Base-by-base conservation (phyloP, 2,113 vertebrate species). In the Oenanthe melanoleuca region DNA sequence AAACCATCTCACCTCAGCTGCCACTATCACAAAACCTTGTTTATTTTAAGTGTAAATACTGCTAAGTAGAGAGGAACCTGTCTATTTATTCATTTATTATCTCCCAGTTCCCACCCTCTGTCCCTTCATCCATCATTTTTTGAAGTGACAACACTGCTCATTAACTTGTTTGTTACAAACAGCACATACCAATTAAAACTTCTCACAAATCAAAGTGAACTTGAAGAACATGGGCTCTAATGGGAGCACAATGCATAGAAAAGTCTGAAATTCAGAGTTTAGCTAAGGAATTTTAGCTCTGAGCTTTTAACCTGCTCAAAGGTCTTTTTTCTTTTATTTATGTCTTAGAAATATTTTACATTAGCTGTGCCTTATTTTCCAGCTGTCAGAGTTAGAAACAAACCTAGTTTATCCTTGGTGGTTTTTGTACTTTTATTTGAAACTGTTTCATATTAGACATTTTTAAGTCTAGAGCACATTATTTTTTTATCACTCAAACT, bases 401-500 rank as follows among this genome's bases (percentile, higher is more conserved):
- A 94, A 96, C 89, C 67, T 88, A 93, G 50, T 88, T 92, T 73
- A 96, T 57, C 67, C 73, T 64, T 86, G 77, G 82, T 84, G 59
- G 9, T 31, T 96, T 97, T 52, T n/a, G 42, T 91, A 82, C 38
- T 96, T 97, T 88, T 89, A 92, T 95, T 95, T 96, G 70, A 96
- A 97, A 96, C 80, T 92, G 80, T 69, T 97, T 94, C 80, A 75
- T 95, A 92, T 96, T 80, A 97, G 83, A 96, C 37, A 95, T 94
- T 94, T 97, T 61, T 59, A 94, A 97, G 91, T 95, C 86, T 95
- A 75, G 28, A 93, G 37, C 37, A 89, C 14, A 53, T 80, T 95
- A 50, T 63, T 93, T 84, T 97, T 96, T 90, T 57, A 75, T 57
- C 74, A 89, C 89, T 96, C 95, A 94, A 82, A 93, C 84, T 77